A percentile compares a stretch with the other conserved stretches of the same genome.
phyloP scores from a whole-genome alignment of 2,888 invertebrate species.

The Plagiodera versicolora region DNA sequence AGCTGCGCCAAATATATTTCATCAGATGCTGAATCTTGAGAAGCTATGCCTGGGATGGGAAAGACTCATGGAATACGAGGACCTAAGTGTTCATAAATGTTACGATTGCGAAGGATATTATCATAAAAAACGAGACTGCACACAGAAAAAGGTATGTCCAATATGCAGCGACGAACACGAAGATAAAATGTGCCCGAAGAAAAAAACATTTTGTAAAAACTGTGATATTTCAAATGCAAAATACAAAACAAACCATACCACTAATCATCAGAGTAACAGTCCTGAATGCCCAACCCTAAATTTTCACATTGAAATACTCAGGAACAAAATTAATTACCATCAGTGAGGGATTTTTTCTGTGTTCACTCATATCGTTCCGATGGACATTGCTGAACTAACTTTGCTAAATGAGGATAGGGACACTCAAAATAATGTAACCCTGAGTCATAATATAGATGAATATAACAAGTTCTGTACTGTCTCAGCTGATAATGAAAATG shows the following conservation, averaged over 20 bases:
- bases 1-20: background rate
- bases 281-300: background rate
- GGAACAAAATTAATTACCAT: background rate
- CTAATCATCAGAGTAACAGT: conserved; percentile 1
- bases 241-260: background rate
- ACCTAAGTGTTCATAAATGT: conserved; percentile 9
- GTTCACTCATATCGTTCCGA: too few species aligned
- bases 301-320: background rate
- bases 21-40: background rate
- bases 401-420: too few species aligned
- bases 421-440: too few species aligned
- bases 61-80: conserved; percentile 12
- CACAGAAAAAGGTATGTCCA: conserved; percentile 6
- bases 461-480: too few species aligned
- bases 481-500: too few species aligned
- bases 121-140: conserved; percentile 10
- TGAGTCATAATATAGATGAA: too few species aligned
- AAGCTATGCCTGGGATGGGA: conserved; percentile 16
- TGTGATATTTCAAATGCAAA: conserved; percentile 3
- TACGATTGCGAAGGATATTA: conserved; percentile 12
- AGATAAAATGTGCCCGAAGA: background rate
- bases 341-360: background rate
- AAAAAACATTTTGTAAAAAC: conserved; percentile 11
- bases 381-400: too few species aligned
- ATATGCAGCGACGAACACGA: conserved; percentile 12